Base-by-base conservation (phyloP, 2,888 invertebrate genomes). In the Eilema depressum region DNA sequence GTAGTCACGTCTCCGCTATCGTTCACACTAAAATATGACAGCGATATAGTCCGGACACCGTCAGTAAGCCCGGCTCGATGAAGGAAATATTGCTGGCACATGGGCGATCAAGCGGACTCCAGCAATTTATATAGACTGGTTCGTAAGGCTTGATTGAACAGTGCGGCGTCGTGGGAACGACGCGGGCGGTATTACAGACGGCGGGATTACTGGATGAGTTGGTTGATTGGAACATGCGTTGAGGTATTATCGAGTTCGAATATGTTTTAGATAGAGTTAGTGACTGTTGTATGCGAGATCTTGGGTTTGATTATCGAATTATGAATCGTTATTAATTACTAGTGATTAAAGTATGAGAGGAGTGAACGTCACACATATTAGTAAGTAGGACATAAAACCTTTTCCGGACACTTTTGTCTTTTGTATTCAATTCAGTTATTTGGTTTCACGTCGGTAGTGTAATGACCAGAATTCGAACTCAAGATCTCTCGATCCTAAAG, bases 21-120 rank as follows among this genome's bases (percentile, higher is more conserved):
- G 89, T 85, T 93, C 91, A 90, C 86, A 63, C 82, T 89, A 88
- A 89, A 91, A 91, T 93, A 93, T 93, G 93, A 93, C 91, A 87
- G 85, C 88, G 88, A 90, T 88, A 89, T 92, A 91, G 89, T 88
- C 83, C 89, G 85, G 81, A 86, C 89, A 89, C 91, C 91, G 92
- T 91, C 92, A 87, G 87, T 91, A 93, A 92, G 91, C 91, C 87
- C 81, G 77, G 77, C 81, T 85, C 92, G 91, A 93, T 93, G 92
- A 88, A 86, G 89, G 86, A 94, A 92, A 93, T 93, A 94, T 93
- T 88, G 92, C 86, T 76, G 81, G 86, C 81, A 87, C 90, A 88
- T 90, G 92, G 86, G 83, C 87, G 89, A 87, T 90, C 87, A 84
- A 79, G 83, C 82, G 69, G 73, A 75, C 78, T 77, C 77, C 76